Conservation (phyloP, 2,797 vertebrate genomes). For the Margarornis squamiger region DNA sequence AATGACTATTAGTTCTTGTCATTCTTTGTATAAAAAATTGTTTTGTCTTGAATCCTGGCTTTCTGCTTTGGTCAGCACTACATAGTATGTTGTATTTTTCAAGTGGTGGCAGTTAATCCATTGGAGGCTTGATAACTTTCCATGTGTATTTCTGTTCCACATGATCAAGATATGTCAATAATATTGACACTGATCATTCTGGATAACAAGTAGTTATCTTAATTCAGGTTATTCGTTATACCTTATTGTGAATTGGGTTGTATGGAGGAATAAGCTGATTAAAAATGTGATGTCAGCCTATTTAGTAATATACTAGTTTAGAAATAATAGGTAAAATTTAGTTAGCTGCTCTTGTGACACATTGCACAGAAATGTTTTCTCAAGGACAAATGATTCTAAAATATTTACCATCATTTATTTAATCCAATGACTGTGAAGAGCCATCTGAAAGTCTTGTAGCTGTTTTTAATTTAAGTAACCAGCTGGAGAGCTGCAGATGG, state of each 20-base stretch:
- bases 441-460: constrained; percentile 74
- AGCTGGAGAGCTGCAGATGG: constrained; percentile 84
- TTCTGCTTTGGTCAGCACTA: not conserved
- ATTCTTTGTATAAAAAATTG: not conserved
- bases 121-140: not conserved
- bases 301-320: not conserved
- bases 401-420: constrained; percentile 80
- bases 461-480: constrained; percentile 76
- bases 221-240: not conserved
- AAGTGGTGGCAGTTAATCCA: not conserved
- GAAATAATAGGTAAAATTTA: not conserved
- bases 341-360: not conserved
- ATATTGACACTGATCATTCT: not conserved
- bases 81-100: not conserved
- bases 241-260: not conserved
- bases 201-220: not conserved
- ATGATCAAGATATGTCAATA: not conserved
- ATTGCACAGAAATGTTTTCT: constrained; percentile 11
- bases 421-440: constrained; percentile 78
- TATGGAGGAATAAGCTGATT: not conserved
- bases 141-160: not conserved
- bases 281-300: not conserved
- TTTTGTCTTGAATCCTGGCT: not conserved
- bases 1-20: not conserved
- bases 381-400: constrained; percentile 79